A percentile compares a stretch with the other conserved stretches of the same genome.
Conservation (phyloP, 2,797 vertebrate genomes). For the Tragopan temminckii region DNA sequence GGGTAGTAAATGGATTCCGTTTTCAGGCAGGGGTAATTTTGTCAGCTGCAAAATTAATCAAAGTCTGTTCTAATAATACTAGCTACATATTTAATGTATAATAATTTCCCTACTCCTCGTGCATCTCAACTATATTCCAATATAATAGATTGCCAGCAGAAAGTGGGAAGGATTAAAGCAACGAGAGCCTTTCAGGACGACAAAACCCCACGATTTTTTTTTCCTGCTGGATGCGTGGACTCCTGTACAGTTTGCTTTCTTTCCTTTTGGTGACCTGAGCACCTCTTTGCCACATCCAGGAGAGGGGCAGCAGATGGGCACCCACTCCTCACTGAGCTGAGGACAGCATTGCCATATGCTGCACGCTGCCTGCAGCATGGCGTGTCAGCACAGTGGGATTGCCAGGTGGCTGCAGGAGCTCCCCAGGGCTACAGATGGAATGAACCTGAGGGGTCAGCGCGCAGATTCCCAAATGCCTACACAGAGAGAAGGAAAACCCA, state of each 20-base stretch:
- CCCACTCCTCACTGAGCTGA: not conserved
- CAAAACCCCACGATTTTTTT: not conserved
- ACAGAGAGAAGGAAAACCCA: not conserved
- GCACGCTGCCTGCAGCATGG: not conserved
- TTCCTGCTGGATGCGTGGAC: not conserved
- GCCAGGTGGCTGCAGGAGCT: not conserved
- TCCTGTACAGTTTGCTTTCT: not conserved
- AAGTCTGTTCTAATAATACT: constrained; percentile 51
- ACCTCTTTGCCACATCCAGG: not conserved
- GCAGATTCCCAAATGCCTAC: not conserved
- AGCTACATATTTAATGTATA: constrained; percentile 45
- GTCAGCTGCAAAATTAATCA: constrained; percentile 61
- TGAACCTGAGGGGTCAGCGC: not conserved
- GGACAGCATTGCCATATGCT: not conserved
- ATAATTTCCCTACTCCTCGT: constrained; percentile 18
- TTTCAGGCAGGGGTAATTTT: constrained; percentile 44
- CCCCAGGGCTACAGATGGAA: not conserved
- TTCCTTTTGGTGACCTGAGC: not conserved
- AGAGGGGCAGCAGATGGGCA: not conserved
- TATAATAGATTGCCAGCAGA: constrained; percentile 30
- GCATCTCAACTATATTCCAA: constrained; percentile 7
- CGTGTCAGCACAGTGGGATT: not conserved
- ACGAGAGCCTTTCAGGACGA: not conserved
- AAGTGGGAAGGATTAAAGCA: constrained; percentile 33
- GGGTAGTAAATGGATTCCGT: constrained; percentile 38